Evolutionary conservation across 2,888 invertebrate genomes (phyloP).

Genomic region (Sinelater perroti): DNA sequence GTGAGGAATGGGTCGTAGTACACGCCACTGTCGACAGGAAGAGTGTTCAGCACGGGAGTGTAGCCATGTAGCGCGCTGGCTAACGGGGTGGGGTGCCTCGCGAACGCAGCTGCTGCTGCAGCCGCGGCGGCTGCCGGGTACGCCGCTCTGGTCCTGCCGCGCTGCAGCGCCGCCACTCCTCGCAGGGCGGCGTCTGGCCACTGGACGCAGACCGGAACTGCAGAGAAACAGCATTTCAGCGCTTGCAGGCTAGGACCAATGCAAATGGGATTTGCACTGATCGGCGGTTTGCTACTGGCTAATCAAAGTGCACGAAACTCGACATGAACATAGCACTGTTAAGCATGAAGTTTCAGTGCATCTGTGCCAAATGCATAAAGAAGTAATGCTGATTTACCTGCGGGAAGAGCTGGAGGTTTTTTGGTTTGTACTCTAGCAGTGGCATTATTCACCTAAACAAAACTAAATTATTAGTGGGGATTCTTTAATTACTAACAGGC

Average conservation of each 20-base stretch:
- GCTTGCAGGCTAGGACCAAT: constrained; percentile 38
- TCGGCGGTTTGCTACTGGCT: constrained; percentile 43
- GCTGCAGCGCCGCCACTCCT: constrained; percentile 85
- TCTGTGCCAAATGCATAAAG: constrained; percentile 16
- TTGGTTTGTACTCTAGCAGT: constrained; percentile 99
- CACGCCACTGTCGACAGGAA: constrained; percentile 73
- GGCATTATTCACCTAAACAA: constrained; percentile 95
- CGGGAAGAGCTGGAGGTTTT: constrained; percentile 91
- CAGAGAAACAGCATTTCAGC: constrained; percentile 50
- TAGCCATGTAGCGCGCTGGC: constrained; percentile 86
- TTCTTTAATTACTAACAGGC: too few relatives aligned
- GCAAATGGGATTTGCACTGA: constrained; percentile 8
- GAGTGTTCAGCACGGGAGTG: constrained; percentile 68
- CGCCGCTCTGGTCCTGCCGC: constrained; percentile 74
- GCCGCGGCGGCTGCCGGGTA: constrained; percentile 78
- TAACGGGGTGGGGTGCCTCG: constrained; percentile 73
- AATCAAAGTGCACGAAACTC: constrained; percentile 9
- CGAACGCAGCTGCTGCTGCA: constrained; percentile 73
- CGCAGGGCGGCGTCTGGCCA: constrained; percentile 89
- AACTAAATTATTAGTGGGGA: constrained; percentile 44
- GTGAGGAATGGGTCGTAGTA: constrained; percentile 94
- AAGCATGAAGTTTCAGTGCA: constrained; percentile 18
- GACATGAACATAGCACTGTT: constrained; percentile 12
- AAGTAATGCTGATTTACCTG: constrained; percentile 68
- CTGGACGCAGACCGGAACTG: constrained; percentile 88